Percentiles rank a stretch among this genome's conserved stretches.
Conservation (phyloP, 2,113 vertebrate species). For the Calyptomena viridis region DNA sequence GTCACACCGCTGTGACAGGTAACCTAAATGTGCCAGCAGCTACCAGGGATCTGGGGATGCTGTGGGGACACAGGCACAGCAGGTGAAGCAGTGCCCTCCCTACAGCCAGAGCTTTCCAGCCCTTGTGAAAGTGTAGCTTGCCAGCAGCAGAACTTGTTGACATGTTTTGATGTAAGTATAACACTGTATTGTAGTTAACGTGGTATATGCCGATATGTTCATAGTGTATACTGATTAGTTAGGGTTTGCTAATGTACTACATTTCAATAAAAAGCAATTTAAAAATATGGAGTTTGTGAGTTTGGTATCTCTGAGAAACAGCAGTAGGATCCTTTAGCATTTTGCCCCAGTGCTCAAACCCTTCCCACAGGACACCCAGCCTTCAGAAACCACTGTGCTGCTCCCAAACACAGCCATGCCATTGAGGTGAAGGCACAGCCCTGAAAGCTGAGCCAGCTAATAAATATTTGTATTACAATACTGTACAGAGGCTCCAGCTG, state of each 20-base stretch:
- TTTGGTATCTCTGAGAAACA: not conserved
- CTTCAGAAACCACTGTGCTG: not conserved
- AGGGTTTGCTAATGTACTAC: conserved; percentile 76
- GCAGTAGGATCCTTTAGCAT: not conserved
- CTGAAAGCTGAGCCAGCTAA: not conserved
- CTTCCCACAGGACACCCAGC: not conserved
- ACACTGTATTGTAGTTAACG: conserved; percentile 63
- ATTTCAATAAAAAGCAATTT: conserved; percentile 79
- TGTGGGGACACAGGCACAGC: not conserved
- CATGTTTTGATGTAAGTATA: conserved; percentile 72
- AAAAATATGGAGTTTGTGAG: conserved; percentile 2
- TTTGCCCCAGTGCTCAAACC: not conserved
- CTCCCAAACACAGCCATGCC: not conserved
- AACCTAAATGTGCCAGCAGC: not conserved
- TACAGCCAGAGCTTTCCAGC: not conserved
- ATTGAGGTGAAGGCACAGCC: not conserved
- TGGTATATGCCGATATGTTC: conserved; percentile 68
- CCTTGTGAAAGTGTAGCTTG: conserved; percentile 46
- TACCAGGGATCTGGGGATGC: not conserved
- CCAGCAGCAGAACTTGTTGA: conserved; percentile 57
- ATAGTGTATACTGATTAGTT: conserved; percentile 67
- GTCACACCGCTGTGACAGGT: not conserved
- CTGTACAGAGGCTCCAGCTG: not conserved
- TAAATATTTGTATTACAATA: not conserved
- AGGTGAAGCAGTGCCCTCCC: not conserved